These are phyloP conservation scores for Sympetrum striolatum DNA, from an alignment of 2,888 invertebrate species.

Conservation along the genomic window DNA sequence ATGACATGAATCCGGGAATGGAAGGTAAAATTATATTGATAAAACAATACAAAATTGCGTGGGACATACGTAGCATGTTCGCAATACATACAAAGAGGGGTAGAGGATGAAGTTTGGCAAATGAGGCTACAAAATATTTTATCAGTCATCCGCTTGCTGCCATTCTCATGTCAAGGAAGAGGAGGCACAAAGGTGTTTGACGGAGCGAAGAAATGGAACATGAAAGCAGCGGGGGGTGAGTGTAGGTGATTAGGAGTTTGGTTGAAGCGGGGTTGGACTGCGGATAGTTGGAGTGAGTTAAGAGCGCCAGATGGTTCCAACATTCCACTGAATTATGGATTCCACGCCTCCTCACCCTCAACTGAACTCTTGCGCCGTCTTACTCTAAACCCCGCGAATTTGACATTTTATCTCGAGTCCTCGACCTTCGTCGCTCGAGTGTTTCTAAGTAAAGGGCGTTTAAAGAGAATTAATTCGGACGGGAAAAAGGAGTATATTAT, in stretches of 20 bases:
- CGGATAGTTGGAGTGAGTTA: background rate
- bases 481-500: no score
- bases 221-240: background rate
- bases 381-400: background rate
- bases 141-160: background rate
- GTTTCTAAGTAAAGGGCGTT: background rate
- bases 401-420: background rate
- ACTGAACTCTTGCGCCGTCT: background rate
- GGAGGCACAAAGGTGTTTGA: background rate
- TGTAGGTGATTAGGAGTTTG: background rate
- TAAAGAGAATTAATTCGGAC: background rate
- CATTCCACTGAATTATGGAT: slow-evolving; percentile 44
- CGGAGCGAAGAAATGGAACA: background rate
- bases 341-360: background rate
- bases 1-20: no score
- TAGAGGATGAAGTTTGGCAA: no score
- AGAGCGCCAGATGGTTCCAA: slow-evolving; percentile 31
- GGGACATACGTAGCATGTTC: no score
- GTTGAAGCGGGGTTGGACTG: background rate
- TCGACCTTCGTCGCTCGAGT: background rate
- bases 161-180: background rate
- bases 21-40: no score
- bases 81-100: no score
- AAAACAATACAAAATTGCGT: no score
- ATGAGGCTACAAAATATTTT: background rate